Conservation (phyloP, 1,140 invertebrate genomes). For the Nasonia vitripennis region DNA sequence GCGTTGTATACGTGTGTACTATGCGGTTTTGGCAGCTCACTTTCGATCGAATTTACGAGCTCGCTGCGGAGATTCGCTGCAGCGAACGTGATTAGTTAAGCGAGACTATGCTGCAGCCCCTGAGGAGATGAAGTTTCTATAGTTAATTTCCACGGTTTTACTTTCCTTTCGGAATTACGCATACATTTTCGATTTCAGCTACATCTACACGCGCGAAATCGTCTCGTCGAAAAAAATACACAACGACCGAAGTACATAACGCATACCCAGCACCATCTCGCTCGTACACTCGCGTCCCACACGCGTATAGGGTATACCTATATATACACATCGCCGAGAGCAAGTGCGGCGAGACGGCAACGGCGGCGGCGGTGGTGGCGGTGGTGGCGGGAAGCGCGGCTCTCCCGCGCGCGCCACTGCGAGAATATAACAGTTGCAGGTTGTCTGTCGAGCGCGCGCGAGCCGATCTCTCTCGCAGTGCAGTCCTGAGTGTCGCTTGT, state of each 20-base stretch:
- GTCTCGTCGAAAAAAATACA: neutral
- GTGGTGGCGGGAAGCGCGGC: conserved; percentile 44
- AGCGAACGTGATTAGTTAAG: conserved; percentile 28
- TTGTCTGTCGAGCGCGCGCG: conserved; percentile 53
- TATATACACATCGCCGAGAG: neutral
- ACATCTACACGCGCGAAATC: no score
- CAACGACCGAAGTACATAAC: neutral
- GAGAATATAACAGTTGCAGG: conserved; percentile 60
- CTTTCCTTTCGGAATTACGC: no score
- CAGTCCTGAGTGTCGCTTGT: neutral
- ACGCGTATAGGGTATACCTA: conserved; percentile 42
- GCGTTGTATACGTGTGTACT: neutral
- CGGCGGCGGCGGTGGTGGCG: conserved; percentile 40
- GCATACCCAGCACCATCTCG: neutral
- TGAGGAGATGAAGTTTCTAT: no score
- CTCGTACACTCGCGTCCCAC: conserved; percentile 40
- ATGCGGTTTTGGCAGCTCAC: conserved; percentile 33
- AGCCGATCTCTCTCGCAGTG: neutral
- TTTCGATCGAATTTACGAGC: conserved; percentile 52
- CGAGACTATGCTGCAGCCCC: neutral
- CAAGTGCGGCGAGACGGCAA: neutral
- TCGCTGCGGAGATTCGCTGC: conserved; percentile 22
- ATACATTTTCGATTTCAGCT: no score
- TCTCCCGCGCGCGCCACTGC: conserved; percentile 45
- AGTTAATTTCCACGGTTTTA: neutral